A percentile compares a stretch with the other conserved stretches of the same genome.
Conservation (phyloP, 2,888 invertebrate species). For the Eumerus sabulonum region DNA sequence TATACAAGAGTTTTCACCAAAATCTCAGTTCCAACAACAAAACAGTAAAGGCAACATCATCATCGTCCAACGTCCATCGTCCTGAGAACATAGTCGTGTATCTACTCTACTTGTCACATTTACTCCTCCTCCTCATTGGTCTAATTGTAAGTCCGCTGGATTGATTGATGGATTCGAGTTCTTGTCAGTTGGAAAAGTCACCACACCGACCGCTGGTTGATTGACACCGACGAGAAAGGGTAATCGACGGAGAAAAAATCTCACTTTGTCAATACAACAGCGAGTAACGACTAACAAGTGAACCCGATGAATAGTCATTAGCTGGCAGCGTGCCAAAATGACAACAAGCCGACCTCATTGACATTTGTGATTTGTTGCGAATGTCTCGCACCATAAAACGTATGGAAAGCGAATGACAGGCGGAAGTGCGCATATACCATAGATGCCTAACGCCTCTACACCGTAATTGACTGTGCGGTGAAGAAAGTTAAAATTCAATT, state of each 20-base stretch:
- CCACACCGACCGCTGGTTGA: conserved; percentile 18
- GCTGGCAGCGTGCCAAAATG: conserved; percentile 40
- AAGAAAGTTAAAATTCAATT: conserved; percentile 56
- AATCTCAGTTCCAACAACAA: not conserved
- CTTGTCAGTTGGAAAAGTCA: not conserved
- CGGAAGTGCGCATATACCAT: not conserved
- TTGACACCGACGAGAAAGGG: conserved; percentile 38
- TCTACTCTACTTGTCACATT: conserved; percentile 36
- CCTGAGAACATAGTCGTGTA: conserved; percentile 4
- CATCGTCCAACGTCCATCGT: too few relatives aligned
- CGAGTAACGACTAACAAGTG: too few relatives aligned
- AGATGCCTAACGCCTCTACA: conserved; percentile 3
- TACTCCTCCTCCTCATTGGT: conserved; percentile 6
- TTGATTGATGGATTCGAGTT: conserved; percentile 50
- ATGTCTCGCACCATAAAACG: conserved; percentile 1
- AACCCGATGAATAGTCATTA: not conserved
- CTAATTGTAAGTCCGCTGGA: conserved; percentile 43
- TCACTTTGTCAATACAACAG: conserved; percentile 41
- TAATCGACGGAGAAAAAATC: conserved; percentile 41
- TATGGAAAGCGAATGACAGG: not conserved
- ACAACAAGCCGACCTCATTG: conserved; percentile 10
- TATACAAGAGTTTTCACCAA: not conserved
- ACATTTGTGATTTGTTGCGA: conserved; percentile 49
- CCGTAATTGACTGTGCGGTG: conserved; percentile 52
- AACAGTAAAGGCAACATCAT: not conserved